Evolutionary conservation across 2,888 invertebrate genomes (phyloP), one percentile per base, ranked within the genome.

Genomic region (Polydrusus tereticollis): DNA sequence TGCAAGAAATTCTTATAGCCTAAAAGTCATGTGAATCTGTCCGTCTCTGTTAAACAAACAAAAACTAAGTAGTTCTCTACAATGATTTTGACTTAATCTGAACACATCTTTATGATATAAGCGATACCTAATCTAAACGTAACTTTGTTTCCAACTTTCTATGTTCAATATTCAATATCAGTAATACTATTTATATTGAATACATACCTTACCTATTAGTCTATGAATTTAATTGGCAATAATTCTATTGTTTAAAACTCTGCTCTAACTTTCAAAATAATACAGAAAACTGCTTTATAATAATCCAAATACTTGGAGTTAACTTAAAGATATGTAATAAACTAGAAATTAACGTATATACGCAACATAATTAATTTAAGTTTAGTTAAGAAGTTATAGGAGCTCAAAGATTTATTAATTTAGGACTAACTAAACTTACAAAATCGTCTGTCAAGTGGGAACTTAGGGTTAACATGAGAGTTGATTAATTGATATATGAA

Each of bases 401-500:
- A 21, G 47, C 47, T 47, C 23, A 47, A 23, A 47, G 47, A 47
- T 47, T 47, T 47, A 47, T 47, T 47, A 47, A 47, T 47, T 47
- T 47, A 23, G 47, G 47, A 47, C 47, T 8, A 21, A 47, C 47
- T 47, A 47, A 47, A 47, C 47, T 47, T 47, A 47, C 23, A 47
- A 47, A 47, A 47, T 47, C 47, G 47, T 47, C 47, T 23, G 47
- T 47, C 47, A 47, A 47, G 47, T 47, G 12, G n/a, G 21, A 47
- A 23, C 21, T 47, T 47, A 12, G 47, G 47, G 47, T 47, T 47
- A 47, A 47, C 47, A 47, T 23, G 47, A 47, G 21, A 47, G n/a
- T 47, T 47, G 47, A 47, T 47, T 47, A 47, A 47, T 47, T 47
- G 47, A n/a, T n/a, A 47, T 47, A 47, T 47, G 47, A 23, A 47